Evolutionary conservation across 2,888 invertebrate genomes (phyloP).

Genomic region (Amphimallon solstitiale): DNA sequence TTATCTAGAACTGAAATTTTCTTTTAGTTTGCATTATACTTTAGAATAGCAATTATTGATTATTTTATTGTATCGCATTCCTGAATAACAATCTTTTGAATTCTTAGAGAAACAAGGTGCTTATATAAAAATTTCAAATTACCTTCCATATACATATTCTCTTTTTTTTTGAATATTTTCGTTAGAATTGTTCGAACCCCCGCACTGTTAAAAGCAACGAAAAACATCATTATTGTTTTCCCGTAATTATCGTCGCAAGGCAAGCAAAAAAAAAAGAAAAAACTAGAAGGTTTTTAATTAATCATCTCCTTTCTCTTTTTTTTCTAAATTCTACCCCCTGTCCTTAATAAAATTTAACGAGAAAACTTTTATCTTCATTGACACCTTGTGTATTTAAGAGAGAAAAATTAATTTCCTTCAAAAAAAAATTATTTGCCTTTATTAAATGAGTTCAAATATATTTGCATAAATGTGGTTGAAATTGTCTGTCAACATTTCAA

Average conservation of each 20-base stretch:
- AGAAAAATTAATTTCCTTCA: not conserved
- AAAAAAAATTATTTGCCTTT: conserved; percentile 2
- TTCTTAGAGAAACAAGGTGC: too few relatives aligned
- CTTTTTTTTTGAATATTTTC: not conserved
- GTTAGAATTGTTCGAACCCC: not conserved
- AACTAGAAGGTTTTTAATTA: conserved; percentile 18
- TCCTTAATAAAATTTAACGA: conserved; percentile 29
- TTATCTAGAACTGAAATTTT: too few relatives aligned
- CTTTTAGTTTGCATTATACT: too few relatives aligned
- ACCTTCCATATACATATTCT: not conserved
- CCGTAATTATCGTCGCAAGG: conserved; percentile 10
- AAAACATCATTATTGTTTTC: conserved; percentile 12
- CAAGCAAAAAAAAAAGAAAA: not conserved
- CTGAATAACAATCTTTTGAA: too few relatives aligned
- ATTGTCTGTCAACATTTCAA: too few relatives aligned
- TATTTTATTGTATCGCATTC: too few relatives aligned
- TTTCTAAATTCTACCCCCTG: not conserved
- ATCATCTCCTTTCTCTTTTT: not conserved
- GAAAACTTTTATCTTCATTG: conserved; percentile 16
- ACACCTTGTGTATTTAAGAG: conserved; percentile 5
- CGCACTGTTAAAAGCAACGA: not conserved
- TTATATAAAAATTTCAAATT: too few relatives aligned
- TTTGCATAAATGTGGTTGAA: not conserved
- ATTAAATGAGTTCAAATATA: too few relatives aligned
- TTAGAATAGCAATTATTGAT: too few relatives aligned